phyloP scores from a whole-genome alignment of 2,113 vertebrate genomes.

The Erpornis zantholeuca region DNA sequence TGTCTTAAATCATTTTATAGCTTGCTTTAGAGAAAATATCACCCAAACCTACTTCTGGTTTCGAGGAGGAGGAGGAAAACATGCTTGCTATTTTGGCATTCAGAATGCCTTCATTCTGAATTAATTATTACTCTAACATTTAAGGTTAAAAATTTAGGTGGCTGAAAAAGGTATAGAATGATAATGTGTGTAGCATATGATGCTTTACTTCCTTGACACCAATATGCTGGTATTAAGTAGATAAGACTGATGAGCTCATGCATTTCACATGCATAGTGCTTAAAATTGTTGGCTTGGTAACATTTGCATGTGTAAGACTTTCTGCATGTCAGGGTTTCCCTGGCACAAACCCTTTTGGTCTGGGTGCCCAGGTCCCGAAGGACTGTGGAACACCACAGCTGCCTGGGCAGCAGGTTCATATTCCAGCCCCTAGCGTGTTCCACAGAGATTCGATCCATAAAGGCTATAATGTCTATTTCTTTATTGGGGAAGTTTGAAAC shows the following conservation, averaged over 20 bases:
- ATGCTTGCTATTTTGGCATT: not conserved
- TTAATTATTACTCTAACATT: not conserved
- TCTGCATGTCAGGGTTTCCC: not conserved
- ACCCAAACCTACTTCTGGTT: not conserved
- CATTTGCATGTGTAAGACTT: not conserved
- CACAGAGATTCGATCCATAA: not conserved
- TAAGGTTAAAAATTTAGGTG: not conserved
- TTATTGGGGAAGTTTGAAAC: not conserved
- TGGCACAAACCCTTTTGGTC: not conserved
- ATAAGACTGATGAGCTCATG: not conserved
- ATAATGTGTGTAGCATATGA: not conserved
- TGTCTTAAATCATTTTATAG: not conserved
- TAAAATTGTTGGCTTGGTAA: not conserved
- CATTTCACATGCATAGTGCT: not conserved
- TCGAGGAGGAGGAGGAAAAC: not conserved
- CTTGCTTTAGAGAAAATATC: not conserved
- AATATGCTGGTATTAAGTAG: not conserved
- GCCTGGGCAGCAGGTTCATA: conserved; percentile 2
- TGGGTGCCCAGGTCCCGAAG: accelerated
- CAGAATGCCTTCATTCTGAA: not conserved
- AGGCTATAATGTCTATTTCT: not conserved
- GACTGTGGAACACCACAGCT: not conserved
- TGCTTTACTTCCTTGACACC: not conserved
- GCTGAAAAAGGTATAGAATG: not conserved
- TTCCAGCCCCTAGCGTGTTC: not conserved